Evolutionary conservation across 2,797 vertebrate species (phyloP).

Genomic region (Petrocephalus schoutedeni): DNA sequence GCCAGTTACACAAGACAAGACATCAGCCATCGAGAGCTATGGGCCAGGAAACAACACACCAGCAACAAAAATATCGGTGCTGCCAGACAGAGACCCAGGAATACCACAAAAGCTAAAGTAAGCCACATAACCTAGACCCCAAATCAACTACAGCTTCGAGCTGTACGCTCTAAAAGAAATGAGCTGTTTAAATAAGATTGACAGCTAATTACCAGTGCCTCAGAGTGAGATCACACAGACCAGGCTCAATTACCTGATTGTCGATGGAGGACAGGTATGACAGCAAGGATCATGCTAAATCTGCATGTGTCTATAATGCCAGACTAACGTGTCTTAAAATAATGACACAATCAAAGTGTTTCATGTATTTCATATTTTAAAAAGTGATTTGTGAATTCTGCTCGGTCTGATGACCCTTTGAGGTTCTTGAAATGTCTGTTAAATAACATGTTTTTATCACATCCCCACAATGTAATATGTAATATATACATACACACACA

Average conservation of each 20-base stretch:
- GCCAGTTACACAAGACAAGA: background rate
- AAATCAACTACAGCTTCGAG: conserved; percentile 43
- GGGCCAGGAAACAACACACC: background rate
- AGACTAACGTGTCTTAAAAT: background rate
- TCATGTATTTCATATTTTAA: background rate
- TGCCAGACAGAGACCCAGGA: background rate
- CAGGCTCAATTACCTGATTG: background rate
- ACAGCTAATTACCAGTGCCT: conserved; percentile 50
- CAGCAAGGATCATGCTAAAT: background rate
- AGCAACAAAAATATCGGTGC: background rate
- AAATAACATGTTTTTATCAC: too few relatives aligned
- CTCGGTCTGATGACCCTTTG: background rate
- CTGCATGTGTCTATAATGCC: background rate
- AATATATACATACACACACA: background rate
- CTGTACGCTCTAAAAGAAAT: conserved; percentile 33
- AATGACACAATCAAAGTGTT: background rate
- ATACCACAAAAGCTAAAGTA: background rate
- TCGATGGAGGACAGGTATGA: background rate
- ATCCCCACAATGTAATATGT: too few relatives aligned
- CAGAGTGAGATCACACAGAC: background rate
- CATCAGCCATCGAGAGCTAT: background rate
- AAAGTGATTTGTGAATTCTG: background rate
- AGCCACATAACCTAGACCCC: background rate
- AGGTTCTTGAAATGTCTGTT: background rate
- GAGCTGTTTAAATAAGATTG: conserved; percentile 58